Percentiles rank a stretch among this genome's conserved stretches.
phyloP scores from a whole-genome alignment of 2,113 vertebrate species.

The Colossoma macropomum region DNA sequence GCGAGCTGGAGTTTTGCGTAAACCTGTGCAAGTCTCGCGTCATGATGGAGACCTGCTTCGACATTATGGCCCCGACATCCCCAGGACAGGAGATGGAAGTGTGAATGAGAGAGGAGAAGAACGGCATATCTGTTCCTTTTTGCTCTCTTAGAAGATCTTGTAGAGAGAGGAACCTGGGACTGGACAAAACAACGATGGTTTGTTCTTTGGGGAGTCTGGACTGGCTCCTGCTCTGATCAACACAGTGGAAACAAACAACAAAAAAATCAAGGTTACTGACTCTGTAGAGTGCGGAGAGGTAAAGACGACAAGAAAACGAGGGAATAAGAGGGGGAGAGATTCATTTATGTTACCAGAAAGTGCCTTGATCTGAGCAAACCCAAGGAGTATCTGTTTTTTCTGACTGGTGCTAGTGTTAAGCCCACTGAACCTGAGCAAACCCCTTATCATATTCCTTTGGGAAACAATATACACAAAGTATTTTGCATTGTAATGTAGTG shows the following conservation, averaged over 20 bases:
- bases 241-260: slow-evolving; percentile 61
- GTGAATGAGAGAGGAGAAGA: slow-evolving; percentile 63
- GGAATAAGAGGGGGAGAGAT: slow-evolving; percentile 31
- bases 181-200: neutral
- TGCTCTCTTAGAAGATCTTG: neutral
- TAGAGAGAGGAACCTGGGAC: neutral
- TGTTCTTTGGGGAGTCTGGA: neutral
- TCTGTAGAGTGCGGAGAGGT: slow-evolving; percentile 38
- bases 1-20: slow-evolving; percentile 86
- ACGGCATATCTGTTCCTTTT: neutral
- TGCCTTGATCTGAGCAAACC: slow-evolving; percentile 80
- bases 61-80: slow-evolving; percentile 75
- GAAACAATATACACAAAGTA: slow-evolving; percentile 54
- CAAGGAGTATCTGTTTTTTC: slow-evolving; percentile 69
- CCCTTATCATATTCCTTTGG: slow-evolving; percentile 70
- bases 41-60: slow-evolving; percentile 97
- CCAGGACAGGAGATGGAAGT: slow-evolving; percentile 83
- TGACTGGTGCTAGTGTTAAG: slow-evolving; percentile 80
- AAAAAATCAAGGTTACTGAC: slow-evolving; percentile 66
- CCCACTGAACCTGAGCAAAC: slow-evolving; percentile 79
- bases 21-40: slow-evolving; percentile 91
- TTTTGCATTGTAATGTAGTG: slow-evolving; percentile 79
- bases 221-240: slow-evolving; percentile 18
- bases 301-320: neutral
- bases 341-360: slow-evolving; percentile 64